Conservation (phyloP, 1,140 invertebrate species). For the Brachionus koreanus region DNA sequence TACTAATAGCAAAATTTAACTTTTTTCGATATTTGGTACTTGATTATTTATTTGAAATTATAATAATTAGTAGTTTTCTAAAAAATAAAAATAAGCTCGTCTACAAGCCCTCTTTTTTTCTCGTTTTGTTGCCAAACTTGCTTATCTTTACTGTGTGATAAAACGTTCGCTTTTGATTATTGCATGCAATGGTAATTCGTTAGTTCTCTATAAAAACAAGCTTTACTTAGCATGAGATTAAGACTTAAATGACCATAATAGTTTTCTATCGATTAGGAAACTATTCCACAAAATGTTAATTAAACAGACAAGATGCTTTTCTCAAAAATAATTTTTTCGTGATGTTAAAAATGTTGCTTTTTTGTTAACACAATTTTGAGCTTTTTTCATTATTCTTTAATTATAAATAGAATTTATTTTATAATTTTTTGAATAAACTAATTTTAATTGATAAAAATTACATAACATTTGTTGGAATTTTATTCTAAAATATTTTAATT, state of each 20-base stretch:
- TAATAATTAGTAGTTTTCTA: background rate
- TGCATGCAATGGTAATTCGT: background rate
- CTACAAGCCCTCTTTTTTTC: background rate
- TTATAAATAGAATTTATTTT: too few species aligned
- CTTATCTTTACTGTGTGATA: background rate
- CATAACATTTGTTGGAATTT: background rate
- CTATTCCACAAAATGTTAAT: background rate
- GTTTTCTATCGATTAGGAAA: background rate
- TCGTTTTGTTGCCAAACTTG: background rate
- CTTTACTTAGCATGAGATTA: background rate
- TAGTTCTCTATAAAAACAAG: background rate
- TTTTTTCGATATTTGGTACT: background rate
- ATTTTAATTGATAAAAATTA: background rate
- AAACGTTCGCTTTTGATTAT: background rate
- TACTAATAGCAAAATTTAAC: slow-evolving; percentile 21
- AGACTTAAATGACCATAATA: too few species aligned
- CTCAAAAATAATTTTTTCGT: too few species aligned
- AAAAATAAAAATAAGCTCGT: background rate
- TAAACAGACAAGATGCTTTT: background rate
- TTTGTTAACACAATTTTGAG: too few species aligned
- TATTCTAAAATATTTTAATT: background rate
- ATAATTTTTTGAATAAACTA: too few species aligned
- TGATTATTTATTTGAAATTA: background rate
- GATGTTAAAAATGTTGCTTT: too few species aligned
- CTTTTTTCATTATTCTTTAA: background rate